phyloP scores from a whole-genome alignment of 1,140 invertebrate species.

The Scaptomyza graminum region DNA sequence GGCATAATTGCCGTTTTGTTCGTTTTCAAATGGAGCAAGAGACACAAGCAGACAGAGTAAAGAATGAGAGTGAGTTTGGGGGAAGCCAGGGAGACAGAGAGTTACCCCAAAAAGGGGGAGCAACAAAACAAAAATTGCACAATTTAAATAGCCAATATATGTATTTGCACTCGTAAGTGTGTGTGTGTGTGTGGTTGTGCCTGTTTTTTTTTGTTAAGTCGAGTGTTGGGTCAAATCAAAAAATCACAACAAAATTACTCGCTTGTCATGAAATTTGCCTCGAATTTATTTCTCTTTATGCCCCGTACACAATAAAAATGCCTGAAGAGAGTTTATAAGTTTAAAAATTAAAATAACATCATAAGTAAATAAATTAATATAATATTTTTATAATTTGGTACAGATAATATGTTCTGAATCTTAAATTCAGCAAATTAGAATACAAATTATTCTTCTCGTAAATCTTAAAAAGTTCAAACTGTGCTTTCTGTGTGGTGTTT shows the following conservation, averaged over 20 bases:
- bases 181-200: constrained; percentile 12
- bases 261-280: constrained; percentile 79
- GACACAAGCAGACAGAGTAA: constrained; percentile 21
- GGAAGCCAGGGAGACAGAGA: constrained; percentile 18
- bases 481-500: no score
- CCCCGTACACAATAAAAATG: neutral
- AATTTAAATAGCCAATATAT: constrained; percentile 45
- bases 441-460: no score
- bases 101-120: constrained; percentile 34
- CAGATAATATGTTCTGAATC: no score
- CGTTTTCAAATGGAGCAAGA: constrained; percentile 10
- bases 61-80: neutral
- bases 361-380: neutral
- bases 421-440: no score
- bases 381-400: no score
- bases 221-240: constrained; percentile 79
- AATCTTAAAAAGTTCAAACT: no score
- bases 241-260: constrained; percentile 81
- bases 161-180: constrained; percentile 11
- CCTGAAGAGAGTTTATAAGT: neutral
- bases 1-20: constrained; percentile 81
- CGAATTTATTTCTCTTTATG: constrained; percentile 55
- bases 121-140: constrained; percentile 68
- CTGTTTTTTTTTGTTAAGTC: constrained; percentile 19
- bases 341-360: neutral